A percentile compares a stretch with the other conserved stretches of the same genome.
Evolutionary conservation across 2,797 vertebrate species (phyloP).

Genomic region (Pseudochirops corinnae): DNA sequence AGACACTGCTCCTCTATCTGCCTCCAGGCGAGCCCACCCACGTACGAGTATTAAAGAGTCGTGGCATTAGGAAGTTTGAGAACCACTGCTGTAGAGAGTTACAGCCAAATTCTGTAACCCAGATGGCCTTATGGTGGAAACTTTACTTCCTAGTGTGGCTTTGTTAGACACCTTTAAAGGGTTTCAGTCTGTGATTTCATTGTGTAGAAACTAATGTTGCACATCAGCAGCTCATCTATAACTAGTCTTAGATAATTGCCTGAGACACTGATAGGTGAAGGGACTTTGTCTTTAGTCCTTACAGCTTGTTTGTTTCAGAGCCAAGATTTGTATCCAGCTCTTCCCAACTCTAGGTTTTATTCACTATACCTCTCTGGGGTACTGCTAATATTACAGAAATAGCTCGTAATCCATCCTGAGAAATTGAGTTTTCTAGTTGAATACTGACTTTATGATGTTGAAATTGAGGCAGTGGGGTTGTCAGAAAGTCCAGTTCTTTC

Average conservation of each 20-base stretch:
- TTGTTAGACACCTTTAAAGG: not conserved
- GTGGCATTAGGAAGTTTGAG: no score
- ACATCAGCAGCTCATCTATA: not conserved
- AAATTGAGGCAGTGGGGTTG: not conserved
- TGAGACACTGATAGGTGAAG: not conserved
- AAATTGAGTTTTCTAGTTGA: not conserved
- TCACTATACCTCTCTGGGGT: not conserved
- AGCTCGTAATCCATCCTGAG: not conserved
- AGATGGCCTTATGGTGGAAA: not conserved
- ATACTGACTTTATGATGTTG: not conserved
- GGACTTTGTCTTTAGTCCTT: not conserved
- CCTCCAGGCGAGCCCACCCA: no score
- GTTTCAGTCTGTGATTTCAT: not conserved
- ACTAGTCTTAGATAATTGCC: not conserved
- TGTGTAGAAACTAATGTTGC: not conserved
- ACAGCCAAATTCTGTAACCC: not conserved
- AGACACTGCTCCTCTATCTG: no score
- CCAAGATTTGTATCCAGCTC: not conserved
- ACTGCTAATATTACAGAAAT: not conserved
- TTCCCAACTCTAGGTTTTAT: not conserved
- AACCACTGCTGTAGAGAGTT: not conserved
- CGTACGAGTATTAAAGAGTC: no score
- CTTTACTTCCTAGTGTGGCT: not conserved
- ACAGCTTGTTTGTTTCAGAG: not conserved
- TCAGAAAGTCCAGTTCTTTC: not conserved